Evolutionary conservation across 2,113 vertebrate genomes (phyloP), one percentile per base, ranked within the genome.

Genomic region (Peromyscus californicus): DNA sequence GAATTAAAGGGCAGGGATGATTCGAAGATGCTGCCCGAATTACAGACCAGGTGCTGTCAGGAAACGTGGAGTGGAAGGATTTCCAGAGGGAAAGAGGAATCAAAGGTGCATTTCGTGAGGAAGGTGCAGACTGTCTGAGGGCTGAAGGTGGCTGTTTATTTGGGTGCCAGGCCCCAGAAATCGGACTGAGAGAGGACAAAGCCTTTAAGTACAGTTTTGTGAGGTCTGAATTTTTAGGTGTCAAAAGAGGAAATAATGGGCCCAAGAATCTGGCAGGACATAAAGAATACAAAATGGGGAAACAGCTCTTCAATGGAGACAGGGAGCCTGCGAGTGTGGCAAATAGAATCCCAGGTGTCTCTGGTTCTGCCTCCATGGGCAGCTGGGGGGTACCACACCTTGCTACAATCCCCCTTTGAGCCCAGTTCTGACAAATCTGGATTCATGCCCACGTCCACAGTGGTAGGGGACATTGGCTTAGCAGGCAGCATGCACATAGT

Each of bases 401-500:
- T 42, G 15, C 16, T n/a, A 48, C 2, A 7, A 6, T 74, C 70
- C 13, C 13, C 76, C 61, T 74, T 7, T 13, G 31, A 78, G 22
- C 7, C 21, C 61, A 84, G 51, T 61, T 76, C 72, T 42, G 79
- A 48, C 33, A 70, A 63, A 26, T 51, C 24, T 11, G 1, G 19
- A 13, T 3, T 42, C 21, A 11, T 24, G 5, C 3, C 24, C 7
- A 3, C 36, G 29, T 74, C 72, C 5, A 24, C 42, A 29, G 26
- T 7, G 45, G 26, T 13, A 3, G 3, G 33, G 59, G 0, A 3
- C 3, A 1, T 0, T 1, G 13, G 13, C 15, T 45, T n/a, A 19
- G 19, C 12, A 76, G 90, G 75, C 65, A 70, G 24, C 26, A 6
- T 26, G 12, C 9, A 7, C 67, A 39, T 3, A 29, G 36, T 29